phyloP scores from a whole-genome alignment of 2,888 invertebrate genomes.

The Lucinisca nassula region DNA sequence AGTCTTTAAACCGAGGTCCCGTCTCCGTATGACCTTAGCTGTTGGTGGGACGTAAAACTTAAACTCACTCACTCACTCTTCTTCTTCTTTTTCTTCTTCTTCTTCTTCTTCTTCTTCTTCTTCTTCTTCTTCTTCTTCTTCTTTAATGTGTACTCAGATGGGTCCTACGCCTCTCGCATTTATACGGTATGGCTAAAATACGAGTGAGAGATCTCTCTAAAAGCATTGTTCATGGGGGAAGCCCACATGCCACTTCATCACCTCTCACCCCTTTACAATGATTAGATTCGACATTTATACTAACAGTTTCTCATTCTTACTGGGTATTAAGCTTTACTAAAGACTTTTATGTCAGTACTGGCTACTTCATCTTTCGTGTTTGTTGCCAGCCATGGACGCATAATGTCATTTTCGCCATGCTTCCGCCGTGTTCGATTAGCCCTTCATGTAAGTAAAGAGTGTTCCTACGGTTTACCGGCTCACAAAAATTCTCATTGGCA shows the following conservation, averaged over 20 bases:
- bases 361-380: neutral
- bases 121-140: too few relatives aligned
- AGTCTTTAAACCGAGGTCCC: too few relatives aligned
- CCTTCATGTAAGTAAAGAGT: neutral
- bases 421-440: conserved; percentile 2
- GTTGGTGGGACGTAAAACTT: too few relatives aligned
- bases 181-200: too few relatives aligned
- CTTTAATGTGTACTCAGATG: too few relatives aligned
- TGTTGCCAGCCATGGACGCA: neutral
- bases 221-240: neutral
- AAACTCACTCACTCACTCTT: too few relatives aligned
- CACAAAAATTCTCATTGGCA: conserved; percentile 1
- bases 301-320: neutral
- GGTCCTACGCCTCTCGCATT: too few relatives aligned
- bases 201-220: too few relatives aligned
- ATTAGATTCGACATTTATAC: neutral
- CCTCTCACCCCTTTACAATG: neutral
- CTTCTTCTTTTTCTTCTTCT: too few relatives aligned
- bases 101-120: too few relatives aligned
- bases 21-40: too few relatives aligned
- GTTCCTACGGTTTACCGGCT: neutral
- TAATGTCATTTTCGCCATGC: conserved; percentile 8
- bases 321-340: neutral
- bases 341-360: neutral
- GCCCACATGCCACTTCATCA: neutral